Base-by-base conservation (phyloP, 2,797 vertebrate genomes). In the Aphelocoma californica region DNA sequence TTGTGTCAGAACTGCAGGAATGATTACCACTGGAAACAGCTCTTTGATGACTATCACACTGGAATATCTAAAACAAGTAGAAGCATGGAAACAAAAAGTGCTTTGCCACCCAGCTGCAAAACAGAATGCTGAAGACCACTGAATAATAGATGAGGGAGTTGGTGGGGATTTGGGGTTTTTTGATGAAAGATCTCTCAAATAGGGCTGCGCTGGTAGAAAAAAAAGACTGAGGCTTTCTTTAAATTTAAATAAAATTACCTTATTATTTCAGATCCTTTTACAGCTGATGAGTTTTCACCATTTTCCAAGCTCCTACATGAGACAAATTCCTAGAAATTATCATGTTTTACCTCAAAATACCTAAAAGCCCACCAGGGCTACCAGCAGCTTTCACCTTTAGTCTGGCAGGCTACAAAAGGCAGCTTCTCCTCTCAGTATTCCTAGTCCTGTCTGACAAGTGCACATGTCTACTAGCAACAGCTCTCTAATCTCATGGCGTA, bases 11-110 rank as follows among this genome's bases (percentile, higher is more conserved):
- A 96, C 91, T 86, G 87, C 58, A 81, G 89, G 85, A 81, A 24
- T 60, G 65, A 95, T 95, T 95, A 90, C 62, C 64, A 60, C 87
- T 88, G 85, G 80, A 86, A 96, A 62, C 40, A 86, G 71, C 53
- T 75, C 95, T 97, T 97, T 95, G 95, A 96, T 96, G 91, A 92
- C 87, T 96, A 95, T 96, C 96, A 24, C 77, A 66, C 60, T 47
- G n/a, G 77, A 91, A 91, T 92, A 96, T 88, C 95, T 96, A 65
- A 81, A 95, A 96, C 92, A 96, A 95, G 95, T 96, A 96, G 72
- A 79, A 96, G 94, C 95, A 96, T 56, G 87, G 96, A 92, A 96
- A 93, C 54, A 70, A 91, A 53, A 82, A 73, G 44, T 26, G 34
- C 70, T 92, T 94, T 95, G 93, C 93, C 94, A 95, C 93, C 87